Evolutionary conservation across 2,888 invertebrate genomes (phyloP).

Genomic region (Meiosimyza platycephala): DNA sequence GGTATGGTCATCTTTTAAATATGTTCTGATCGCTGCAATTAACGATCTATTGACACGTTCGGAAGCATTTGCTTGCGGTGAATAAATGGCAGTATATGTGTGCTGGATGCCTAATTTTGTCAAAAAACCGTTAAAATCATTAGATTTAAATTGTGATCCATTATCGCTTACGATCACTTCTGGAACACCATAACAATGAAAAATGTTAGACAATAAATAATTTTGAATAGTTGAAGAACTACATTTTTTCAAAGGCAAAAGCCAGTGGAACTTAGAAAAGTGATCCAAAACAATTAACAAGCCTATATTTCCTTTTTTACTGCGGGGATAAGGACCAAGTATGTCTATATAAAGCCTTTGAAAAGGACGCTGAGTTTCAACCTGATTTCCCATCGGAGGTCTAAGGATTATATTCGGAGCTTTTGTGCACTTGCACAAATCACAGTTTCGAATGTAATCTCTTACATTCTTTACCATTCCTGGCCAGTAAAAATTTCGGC

Average conservation of each 20-base stretch:
- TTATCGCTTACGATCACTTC: conserved; percentile 47
- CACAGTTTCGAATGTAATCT: not conserved
- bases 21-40: conserved; percentile 49
- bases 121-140: conserved; percentile 39
- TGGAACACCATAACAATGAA: conserved; percentile 49
- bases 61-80: conserved; percentile 56
- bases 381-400: conserved; percentile 16
- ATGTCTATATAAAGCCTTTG: conserved; percentile 37
- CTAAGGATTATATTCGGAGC: conserved; percentile 1
- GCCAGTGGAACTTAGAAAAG: conserved; percentile 32
- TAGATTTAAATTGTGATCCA: conserved; percentile 42
- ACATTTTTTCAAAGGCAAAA: conserved; percentile 29
- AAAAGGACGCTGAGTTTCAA: conserved; percentile 23
- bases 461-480: conserved; percentile 15
- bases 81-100: conserved; percentile 49
- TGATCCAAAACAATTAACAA: conserved; percentile 35
- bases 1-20: conserved; percentile 36
- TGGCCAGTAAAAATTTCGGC: conserved; percentile 24
- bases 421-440: not conserved
- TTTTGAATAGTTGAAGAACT: not conserved
- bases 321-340: conserved; percentile 34
- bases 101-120: conserved; percentile 36
- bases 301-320: conserved; percentile 28
- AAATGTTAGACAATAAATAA: conserved; percentile 26
- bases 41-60: conserved; percentile 55